Evolutionary conservation across 2,113 vertebrate genomes (phyloP).

Genomic region (Heloderma charlesbogerti): DNA sequence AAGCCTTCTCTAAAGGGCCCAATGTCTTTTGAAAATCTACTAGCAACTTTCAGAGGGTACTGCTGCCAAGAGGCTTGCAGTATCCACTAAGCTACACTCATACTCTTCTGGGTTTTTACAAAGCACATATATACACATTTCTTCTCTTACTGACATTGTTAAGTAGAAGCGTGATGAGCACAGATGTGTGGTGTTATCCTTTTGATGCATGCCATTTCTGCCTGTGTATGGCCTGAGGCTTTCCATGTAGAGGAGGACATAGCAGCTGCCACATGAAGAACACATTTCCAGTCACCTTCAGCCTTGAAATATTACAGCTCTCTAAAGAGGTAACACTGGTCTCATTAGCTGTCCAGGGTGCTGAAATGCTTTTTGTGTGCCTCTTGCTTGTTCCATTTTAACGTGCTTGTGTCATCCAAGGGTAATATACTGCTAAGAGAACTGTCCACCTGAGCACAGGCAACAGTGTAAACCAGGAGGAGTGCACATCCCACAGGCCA

Average conservation of each 20-base stretch:
- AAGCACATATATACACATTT: neutral
- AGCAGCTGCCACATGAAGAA: neutral
- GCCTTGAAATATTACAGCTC: neutral
- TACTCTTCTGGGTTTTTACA: neutral
- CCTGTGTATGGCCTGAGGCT: no score
- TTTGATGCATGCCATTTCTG: neutral
- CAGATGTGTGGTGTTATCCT: neutral
- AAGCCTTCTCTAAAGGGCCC: neutral
- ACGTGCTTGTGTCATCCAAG: neutral
- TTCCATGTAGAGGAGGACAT: neutral
- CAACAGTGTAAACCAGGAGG: no score
- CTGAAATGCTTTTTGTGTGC: conserved; percentile 43
- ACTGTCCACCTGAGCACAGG: neutral
- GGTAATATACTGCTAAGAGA: neutral
- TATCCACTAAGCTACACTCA: neutral
- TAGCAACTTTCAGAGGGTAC: neutral
- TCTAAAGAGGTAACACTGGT: neutral
- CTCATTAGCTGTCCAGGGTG: conserved; percentile 59
- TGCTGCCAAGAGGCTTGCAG: neutral
- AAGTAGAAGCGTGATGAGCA: neutral
- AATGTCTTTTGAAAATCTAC: neutral
- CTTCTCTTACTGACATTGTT: neutral
- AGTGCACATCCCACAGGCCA: no score
- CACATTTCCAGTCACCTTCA: neutral
- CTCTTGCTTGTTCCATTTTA: neutral